Conservation (phyloP, 2,113 vertebrate species). For the Alethe castanea region DNA sequence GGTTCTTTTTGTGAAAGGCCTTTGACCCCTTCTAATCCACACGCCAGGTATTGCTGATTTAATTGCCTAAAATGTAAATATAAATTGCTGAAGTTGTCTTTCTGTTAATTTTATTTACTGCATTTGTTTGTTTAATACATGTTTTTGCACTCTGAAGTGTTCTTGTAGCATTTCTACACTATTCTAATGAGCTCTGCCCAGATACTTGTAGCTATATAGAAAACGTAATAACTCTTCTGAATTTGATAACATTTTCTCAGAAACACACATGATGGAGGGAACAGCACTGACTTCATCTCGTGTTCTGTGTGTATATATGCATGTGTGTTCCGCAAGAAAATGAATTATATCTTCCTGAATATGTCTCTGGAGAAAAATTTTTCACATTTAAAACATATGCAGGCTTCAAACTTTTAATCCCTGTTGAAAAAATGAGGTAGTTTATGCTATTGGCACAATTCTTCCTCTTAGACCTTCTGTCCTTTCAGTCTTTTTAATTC, state of each 20-base stretch:
- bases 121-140: neutral
- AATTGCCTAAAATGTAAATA: slow-evolving; percentile 68
- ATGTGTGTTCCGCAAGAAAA: slow-evolving; percentile 35
- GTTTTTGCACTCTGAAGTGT: neutral
- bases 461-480: neutral
- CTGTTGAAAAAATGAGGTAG: neutral
- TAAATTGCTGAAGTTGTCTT: slow-evolving; percentile 37
- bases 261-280: neutral
- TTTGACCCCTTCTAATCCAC: slow-evolving; percentile 56
- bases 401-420: slow-evolving; percentile 52
- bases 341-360: slow-evolving; percentile 58
- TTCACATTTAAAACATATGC: slow-evolving; percentile 50
- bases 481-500: neutral
- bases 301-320: neutral
- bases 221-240: slow-evolving; percentile 18
- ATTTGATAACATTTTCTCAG: slow-evolving; percentile 7
- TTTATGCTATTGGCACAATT: neutral
- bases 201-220: slow-evolving; percentile 36
- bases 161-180: neutral
- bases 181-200: slow-evolving; percentile 26
- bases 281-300: neutral
- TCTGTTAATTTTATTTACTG: slow-evolving; percentile 43
- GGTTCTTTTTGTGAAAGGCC: slow-evolving; percentile 16
- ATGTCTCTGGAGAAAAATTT: slow-evolving; percentile 49
- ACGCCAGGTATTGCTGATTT: slow-evolving; percentile 54